Evolutionary conservation across 2,113 vertebrate species (phyloP).

Genomic region (Tupaia chinensis): DNA sequence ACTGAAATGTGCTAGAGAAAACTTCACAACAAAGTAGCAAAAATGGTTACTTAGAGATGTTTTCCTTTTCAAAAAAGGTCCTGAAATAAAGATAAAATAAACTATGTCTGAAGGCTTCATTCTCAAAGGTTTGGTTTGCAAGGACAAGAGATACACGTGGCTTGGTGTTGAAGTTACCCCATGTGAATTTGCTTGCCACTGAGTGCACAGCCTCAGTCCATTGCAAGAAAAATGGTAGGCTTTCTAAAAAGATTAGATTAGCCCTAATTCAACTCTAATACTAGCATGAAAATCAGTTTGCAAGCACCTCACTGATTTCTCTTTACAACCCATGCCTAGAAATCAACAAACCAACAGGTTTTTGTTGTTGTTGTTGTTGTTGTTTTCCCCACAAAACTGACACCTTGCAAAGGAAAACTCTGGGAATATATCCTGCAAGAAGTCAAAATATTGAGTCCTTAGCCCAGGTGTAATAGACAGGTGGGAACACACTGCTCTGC

Average conservation of each 20-base stretch:
- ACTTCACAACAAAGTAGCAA: background rate
- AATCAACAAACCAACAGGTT: background rate
- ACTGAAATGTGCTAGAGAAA: background rate
- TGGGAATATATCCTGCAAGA: background rate
- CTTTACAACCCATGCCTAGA: background rate
- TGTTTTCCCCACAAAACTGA: background rate
- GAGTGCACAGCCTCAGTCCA: background rate
- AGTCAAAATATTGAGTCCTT: background rate
- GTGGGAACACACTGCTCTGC: no score
- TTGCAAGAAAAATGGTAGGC: background rate
- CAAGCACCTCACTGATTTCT: background rate
- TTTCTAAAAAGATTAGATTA: background rate
- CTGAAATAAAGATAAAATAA: background rate
- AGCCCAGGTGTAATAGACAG: no score
- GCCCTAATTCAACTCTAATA: background rate
- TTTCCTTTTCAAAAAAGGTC: background rate
- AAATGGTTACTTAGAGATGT: background rate
- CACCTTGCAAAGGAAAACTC: background rate
- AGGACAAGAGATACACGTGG: fast-evolving
- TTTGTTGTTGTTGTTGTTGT: background rate
- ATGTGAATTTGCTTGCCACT: fast-evolving
- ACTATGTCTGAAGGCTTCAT: background rate
- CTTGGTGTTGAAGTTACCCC: no score
- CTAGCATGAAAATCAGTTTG: background rate
- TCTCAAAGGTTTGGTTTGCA: fast-evolving